phyloP scores from a whole-genome alignment of 64 coral and sea anemone genomes.

The Montipora cactus region DNA sequence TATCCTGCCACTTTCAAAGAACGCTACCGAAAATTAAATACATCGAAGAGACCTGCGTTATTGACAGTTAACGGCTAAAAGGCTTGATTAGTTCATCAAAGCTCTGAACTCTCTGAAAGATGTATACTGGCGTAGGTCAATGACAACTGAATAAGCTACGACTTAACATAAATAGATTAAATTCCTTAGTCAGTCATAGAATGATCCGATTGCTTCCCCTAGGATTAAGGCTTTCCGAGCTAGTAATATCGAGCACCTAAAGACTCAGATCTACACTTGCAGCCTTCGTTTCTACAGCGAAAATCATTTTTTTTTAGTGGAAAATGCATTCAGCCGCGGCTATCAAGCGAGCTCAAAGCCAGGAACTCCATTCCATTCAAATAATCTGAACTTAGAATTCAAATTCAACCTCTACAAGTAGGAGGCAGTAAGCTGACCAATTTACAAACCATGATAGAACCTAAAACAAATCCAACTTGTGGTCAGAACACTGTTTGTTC shows the following conservation, averaged over 20 bases:
- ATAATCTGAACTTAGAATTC: neutral
- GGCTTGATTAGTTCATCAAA: conserved; percentile 32
- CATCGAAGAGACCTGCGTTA: neutral
- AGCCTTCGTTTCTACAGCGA: too few species aligned
- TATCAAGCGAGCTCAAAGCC: too few species aligned
- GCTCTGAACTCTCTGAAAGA: conserved; percentile 7
- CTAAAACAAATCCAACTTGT: too few species aligned
- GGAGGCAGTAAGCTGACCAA: too few species aligned
- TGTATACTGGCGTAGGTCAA: conserved; percentile 9
- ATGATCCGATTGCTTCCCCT: conserved; percentile 13
- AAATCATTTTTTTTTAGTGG: too few species aligned
- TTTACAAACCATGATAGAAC: too few species aligned
- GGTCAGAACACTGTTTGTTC: too few species aligned
- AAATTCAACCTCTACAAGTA: too few species aligned
- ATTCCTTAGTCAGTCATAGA: conserved; percentile 28
- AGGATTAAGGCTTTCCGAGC: conserved; percentile 20
- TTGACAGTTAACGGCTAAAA: conserved; percentile 1
- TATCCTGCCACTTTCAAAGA: neutral
- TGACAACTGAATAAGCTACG: conserved; percentile 6
- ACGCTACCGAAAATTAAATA: neutral
- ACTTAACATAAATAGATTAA: conserved; percentile 50
- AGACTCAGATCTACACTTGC: neutral
- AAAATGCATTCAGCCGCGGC: too few species aligned
- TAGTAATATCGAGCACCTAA: neutral
- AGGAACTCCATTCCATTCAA: neutral